Evolutionary conservation across 2,797 vertebrate genomes (phyloP).

Genomic region (Poecilia gillii): DNA sequence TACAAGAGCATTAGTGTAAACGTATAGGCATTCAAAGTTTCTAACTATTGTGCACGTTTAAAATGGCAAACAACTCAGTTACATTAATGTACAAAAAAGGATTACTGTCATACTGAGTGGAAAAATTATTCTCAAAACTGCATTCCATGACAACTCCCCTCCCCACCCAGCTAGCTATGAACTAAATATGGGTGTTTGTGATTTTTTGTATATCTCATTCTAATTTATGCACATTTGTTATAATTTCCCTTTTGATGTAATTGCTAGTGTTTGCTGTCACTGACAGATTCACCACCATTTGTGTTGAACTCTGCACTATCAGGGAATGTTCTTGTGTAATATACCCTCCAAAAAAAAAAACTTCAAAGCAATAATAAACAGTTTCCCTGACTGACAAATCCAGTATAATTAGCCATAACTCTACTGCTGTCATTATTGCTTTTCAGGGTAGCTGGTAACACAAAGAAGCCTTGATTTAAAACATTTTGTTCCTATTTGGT

Average conservation of each 20-base stretch:
- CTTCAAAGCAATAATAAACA: constrained; percentile 45
- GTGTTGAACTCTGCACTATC: background rate
- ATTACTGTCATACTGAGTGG: background rate
- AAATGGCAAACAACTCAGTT: background rate
- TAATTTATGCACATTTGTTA: background rate
- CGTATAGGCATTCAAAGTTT: background rate
- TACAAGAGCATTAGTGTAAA: background rate
- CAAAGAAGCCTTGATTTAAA: constrained; percentile 16
- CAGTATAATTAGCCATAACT: constrained; percentile 26
- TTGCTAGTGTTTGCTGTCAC: background rate
- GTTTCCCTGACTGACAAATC: constrained; percentile 36
- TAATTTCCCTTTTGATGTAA: background rate
- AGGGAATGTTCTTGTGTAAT: constrained; percentile 27
- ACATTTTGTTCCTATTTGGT: constrained; percentile 12
- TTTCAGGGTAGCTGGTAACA: constrained; percentile 4
- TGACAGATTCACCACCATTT: constrained; percentile 13
- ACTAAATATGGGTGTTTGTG: background rate
- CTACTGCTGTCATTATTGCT: constrained; percentile 8
- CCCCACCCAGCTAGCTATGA: background rate
- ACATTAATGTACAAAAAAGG: background rate
- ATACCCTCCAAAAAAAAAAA: constrained; percentile 51
- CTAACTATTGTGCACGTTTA: background rate
- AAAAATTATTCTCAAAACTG: background rate
- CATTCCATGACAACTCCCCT: background rate
- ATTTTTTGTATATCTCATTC: background rate